Evolutionary conservation across 2,113 vertebrate species (phyloP).

Genomic region (Spermophilus dauricus): DNA sequence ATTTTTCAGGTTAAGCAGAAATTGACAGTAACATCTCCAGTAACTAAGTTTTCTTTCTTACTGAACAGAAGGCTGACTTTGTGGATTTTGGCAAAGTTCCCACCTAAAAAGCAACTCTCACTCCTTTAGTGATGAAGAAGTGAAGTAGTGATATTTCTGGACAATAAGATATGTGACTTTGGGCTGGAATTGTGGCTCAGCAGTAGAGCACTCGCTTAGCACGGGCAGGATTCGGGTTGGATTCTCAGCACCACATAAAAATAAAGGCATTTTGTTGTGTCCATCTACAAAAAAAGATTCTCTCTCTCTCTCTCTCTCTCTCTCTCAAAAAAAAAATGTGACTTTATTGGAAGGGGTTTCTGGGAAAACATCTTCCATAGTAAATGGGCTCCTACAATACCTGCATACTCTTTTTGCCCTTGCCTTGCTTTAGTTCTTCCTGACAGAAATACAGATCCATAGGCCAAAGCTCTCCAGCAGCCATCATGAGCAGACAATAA

Average conservation of each 20-base stretch:
- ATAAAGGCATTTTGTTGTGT: no score
- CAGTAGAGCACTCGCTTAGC: no score
- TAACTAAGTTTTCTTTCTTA: not conserved
- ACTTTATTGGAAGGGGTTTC: not conserved
- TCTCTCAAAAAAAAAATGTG: not conserved
- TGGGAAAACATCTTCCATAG: not conserved
- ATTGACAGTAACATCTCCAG: not conserved
- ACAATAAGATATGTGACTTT: not conserved
- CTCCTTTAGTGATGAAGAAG: not conserved
- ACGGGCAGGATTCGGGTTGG: no score
- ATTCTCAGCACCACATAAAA: no score
- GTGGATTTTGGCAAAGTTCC: constrained; percentile 1
- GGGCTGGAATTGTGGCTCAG: no score
- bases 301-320: no score
- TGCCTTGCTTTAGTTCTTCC: not conserved
- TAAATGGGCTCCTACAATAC: not conserved
- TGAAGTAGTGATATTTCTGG: constrained; percentile 2
- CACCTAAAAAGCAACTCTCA: constrained; percentile 21
- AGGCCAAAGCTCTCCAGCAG: not conserved
- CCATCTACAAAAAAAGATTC: no score
- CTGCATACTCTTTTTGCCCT: not conserved
- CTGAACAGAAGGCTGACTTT: constrained; percentile 33
- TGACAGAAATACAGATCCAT: not conserved
- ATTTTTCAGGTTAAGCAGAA: not conserved
- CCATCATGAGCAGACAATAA: not conserved